These are phyloP conservation scores for Meloidogyne chitwoodi DNA, from an alignment of 1,140 invertebrate species.

Conservation along the genomic window DNA sequence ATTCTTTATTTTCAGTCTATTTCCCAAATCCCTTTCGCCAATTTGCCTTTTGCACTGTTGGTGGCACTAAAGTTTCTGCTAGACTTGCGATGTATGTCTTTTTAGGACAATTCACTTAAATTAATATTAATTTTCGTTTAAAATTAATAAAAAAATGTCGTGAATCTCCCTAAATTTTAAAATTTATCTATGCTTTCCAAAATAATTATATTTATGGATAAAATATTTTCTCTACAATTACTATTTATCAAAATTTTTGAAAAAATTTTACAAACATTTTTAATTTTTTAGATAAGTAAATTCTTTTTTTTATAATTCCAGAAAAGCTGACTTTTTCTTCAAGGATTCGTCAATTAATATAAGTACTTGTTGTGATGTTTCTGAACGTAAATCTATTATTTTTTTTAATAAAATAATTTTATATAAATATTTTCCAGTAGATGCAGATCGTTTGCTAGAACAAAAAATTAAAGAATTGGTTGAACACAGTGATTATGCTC, in stretches of 20 bases:
- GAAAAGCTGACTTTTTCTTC: background rate
- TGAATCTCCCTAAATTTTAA: too few relatives aligned
- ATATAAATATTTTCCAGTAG: background rate
- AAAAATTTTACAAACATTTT: too few relatives aligned
- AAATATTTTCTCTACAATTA: too few relatives aligned
- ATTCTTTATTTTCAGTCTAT: background rate
- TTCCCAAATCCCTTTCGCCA: background rate
- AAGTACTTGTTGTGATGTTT: background rate
- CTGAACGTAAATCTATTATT: background rate
- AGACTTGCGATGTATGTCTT: background rate
- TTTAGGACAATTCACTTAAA: too few relatives aligned
- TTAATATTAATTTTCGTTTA: too few relatives aligned
- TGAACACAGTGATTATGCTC: background rate
- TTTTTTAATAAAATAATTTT: background rate
- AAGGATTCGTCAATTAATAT: background rate
- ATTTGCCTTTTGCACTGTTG: background rate
- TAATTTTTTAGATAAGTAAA: too few relatives aligned
- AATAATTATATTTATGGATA: too few relatives aligned
- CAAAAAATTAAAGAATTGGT: background rate
- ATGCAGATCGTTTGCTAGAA: background rate
- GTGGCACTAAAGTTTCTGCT: background rate
- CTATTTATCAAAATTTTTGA: too few relatives aligned
- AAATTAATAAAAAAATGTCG: too few relatives aligned
- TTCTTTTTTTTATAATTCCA: background rate
- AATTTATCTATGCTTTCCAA: too few relatives aligned